Percentiles rank a stretch among this genome's conserved stretches.
Conservation (phyloP, 2,797 vertebrate genomes). For the Microctenopoma lineatum region DNA sequence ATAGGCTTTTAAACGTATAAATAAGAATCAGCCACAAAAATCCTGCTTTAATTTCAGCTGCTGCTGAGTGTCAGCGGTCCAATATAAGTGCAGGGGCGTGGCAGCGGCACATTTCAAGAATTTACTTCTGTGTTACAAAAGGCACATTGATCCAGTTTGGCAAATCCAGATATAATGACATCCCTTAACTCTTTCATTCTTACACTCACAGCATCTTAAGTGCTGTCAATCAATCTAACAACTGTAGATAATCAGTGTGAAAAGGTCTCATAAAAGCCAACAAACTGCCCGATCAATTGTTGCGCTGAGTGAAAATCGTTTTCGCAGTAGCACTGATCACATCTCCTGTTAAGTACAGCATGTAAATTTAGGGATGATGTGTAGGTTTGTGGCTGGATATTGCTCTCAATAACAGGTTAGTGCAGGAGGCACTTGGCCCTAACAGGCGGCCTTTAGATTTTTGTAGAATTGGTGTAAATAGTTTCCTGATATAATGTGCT, state of each 20-base stretch:
- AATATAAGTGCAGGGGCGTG: neutral
- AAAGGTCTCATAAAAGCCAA: slow-evolving; percentile 50
- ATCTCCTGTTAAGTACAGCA: slow-evolving; percentile 52
- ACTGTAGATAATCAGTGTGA: slow-evolving; percentile 58
- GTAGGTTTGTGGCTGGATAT: slow-evolving; percentile 46
- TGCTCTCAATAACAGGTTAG: slow-evolving; percentile 49
- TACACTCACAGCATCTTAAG: slow-evolving; percentile 47
- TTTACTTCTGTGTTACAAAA: slow-evolving; percentile 1
- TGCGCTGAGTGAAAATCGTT: slow-evolving; percentile 41
- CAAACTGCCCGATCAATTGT: slow-evolving; percentile 64
- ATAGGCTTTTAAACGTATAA: too few relatives aligned
- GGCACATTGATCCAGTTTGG: slow-evolving; percentile 47
- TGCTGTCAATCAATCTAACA: slow-evolving; percentile 64
- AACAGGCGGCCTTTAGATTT: slow-evolving; percentile 44
- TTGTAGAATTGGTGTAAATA: slow-evolving; percentile 24
- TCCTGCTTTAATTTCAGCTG: neutral
- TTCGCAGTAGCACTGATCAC: slow-evolving; percentile 44
- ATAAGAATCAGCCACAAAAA: neutral
- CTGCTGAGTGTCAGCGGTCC: neutral
- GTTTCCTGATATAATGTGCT: slow-evolving; percentile 5
- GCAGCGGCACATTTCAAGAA: neutral
- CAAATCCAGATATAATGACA: slow-evolving; percentile 46
- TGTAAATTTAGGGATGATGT: slow-evolving; percentile 62
- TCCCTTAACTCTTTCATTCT: slow-evolving; percentile 36
- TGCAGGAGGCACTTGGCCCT: slow-evolving; percentile 36